Conservation (phyloP, 2,888 invertebrate species). For the Teleiodes luculella region DNA sequence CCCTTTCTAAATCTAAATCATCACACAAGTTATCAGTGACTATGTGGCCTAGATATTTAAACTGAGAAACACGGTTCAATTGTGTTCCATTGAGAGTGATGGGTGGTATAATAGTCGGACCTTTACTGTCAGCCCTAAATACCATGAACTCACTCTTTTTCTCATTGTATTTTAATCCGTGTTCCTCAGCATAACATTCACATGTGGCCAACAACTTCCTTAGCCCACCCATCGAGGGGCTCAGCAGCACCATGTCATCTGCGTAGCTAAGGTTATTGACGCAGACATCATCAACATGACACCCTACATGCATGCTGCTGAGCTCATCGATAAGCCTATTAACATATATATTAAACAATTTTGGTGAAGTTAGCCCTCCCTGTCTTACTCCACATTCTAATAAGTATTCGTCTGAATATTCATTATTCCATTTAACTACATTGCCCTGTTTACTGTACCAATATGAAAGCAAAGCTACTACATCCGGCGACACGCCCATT, state of each 20-base stretch:
- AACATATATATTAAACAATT: not conserved
- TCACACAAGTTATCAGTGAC: too few relatives aligned
- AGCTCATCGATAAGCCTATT: constrained; percentile 5
- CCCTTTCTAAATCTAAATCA: too few relatives aligned
- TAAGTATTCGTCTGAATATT: not conserved
- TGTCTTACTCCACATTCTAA: constrained; percentile 24
- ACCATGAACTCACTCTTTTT: not conserved
- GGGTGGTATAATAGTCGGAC: too few relatives aligned
- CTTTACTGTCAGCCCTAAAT: too few relatives aligned
- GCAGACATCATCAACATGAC: not conserved
- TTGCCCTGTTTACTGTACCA: not conserved
- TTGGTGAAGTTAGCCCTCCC: constrained; percentile 9
- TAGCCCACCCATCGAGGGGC: not conserved
- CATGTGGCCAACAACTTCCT: not conserved
- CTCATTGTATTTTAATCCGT: not conserved
- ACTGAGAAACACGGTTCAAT: too few relatives aligned
- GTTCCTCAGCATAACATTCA: not conserved
- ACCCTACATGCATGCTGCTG: constrained; percentile 1
- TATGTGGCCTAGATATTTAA: too few relatives aligned
- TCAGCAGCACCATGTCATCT: not conserved
- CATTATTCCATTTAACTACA: not conserved
- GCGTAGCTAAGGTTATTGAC: not conserved
- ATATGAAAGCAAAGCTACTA: not conserved
- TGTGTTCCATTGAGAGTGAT: too few relatives aligned
- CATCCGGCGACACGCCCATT: not conserved